Evolutionary conservation across 1,140 invertebrate genomes (phyloP).

Genomic region (Geopemphigus sp.): DNA sequence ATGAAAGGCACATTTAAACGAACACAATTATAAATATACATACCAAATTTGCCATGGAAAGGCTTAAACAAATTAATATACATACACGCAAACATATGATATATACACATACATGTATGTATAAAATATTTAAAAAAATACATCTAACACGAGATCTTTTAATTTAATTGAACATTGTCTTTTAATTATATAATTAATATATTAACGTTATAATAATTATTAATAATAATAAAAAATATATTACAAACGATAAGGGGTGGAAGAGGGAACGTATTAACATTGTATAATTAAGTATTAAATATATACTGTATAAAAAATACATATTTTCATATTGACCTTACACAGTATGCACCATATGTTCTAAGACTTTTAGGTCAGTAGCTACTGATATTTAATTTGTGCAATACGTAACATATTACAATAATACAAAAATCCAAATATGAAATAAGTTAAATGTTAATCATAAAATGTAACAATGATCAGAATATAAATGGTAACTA

Average conservation of each 20-base stretch:
- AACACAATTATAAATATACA: slow-evolving; percentile 47
- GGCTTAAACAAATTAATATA: slow-evolving; percentile 46
- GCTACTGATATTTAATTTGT: slow-evolving; percentile 35
- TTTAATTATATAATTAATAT: slow-evolving; percentile 38
- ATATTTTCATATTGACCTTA: slow-evolving; percentile 23
- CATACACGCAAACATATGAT: not conserved
- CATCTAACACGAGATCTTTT: slow-evolving; percentile 49
- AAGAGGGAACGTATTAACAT: slow-evolving; percentile 10
- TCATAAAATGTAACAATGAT: slow-evolving; percentile 30
- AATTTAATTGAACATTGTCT: slow-evolving; percentile 48
- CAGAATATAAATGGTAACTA: slow-evolving; percentile 33
- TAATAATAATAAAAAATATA: slow-evolving; percentile 19
- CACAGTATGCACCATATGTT: slow-evolving; percentile 38
- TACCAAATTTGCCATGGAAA: slow-evolving; percentile 47
- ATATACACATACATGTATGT: not conserved
- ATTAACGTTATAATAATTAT: slow-evolving; percentile 5
- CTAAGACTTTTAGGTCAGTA: not conserved
- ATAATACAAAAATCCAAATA: slow-evolving; percentile 7
- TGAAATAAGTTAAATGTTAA: slow-evolving; percentile 16
- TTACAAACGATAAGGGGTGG: slow-evolving; percentile 32
- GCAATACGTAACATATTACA: slow-evolving; percentile 6
- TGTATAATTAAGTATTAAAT: slow-evolving; percentile 34
- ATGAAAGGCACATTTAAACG: slow-evolving; percentile 48
- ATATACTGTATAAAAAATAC: slow-evolving; percentile 44
- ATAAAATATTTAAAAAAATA: slow-evolving; percentile 47